Evolutionary conservation across 1,140 invertebrate species (phyloP).

Genomic region (Penaeus chinensis): DNA sequence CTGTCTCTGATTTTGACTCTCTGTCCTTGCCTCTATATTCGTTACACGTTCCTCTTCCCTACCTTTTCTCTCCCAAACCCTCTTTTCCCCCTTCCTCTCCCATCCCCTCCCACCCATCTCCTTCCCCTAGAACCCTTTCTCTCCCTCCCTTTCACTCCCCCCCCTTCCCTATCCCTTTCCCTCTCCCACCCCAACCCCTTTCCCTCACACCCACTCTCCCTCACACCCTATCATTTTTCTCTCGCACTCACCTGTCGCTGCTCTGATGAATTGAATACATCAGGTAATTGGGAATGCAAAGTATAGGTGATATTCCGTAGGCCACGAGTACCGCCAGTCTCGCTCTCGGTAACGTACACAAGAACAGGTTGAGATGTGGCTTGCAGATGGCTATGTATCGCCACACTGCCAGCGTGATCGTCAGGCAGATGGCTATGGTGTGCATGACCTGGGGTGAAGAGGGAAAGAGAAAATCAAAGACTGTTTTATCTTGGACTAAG

Average conservation of each 20-base stretch:
- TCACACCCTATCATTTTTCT: background rate
- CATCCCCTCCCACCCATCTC: too few relatives aligned
- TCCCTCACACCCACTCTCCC: background rate
- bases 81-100: too few relatives aligned
- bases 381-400: slow-evolving; percentile 78
- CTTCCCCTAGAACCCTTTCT: too few relatives aligned
- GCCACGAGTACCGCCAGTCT: slow-evolving; percentile 79
- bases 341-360: slow-evolving; percentile 79
- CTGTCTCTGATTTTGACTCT: too few relatives aligned
- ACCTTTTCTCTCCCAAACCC: too few relatives aligned
- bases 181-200: background rate
- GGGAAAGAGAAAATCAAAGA: too few relatives aligned
- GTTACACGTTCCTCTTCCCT: too few relatives aligned
- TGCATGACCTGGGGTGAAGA: slow-evolving; percentile 73
- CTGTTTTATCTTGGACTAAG: too few relatives aligned
- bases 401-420: slow-evolving; percentile 83
- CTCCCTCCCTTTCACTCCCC: background rate
- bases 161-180: background rate
- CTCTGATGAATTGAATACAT: slow-evolving; percentile 73
- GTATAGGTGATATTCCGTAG: slow-evolving; percentile 79
- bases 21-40: too few relatives aligned
- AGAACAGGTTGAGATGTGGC: slow-evolving; percentile 73
- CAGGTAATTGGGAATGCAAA: slow-evolving; percentile 84
- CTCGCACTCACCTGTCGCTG: slow-evolving; percentile 20
- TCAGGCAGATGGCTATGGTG: slow-evolving; percentile 89